Percentiles rank a stretch among this genome's conserved stretches.
phyloP scores from a whole-genome alignment of 2,113 vertebrate species.

The cat (Felis catus) region DNA sequence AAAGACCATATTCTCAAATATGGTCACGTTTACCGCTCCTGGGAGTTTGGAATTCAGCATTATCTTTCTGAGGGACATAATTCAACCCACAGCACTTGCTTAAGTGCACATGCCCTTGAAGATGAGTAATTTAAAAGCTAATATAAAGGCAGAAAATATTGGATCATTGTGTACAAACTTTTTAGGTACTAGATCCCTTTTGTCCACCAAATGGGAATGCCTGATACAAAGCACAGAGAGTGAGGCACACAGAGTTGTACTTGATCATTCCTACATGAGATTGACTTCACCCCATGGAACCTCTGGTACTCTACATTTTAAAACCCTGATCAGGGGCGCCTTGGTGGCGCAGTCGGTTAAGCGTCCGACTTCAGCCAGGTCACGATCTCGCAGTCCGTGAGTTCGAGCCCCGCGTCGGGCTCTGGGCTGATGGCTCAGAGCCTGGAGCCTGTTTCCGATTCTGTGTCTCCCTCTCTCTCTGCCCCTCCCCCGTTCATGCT shows the following conservation, averaged over 20 bases:
- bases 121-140: neutral
- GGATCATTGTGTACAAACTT: neutral
- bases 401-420: too few relatives aligned
- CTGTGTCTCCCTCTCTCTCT: too few relatives aligned
- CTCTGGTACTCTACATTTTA: neutral
- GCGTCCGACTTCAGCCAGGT: too few relatives aligned
- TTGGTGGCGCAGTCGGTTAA: too few relatives aligned
- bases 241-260: rapidly evolving
- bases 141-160: neutral
- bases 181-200: neutral
- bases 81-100: neutral
- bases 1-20: neutral
- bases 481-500: too few relatives aligned
- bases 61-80: neutral
- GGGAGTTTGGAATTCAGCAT: neutral
- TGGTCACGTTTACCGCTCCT: neutral
- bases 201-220: neutral
- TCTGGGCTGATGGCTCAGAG: too few relatives aligned
- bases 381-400: too few relatives aligned
- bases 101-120: neutral
- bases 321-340: neutral
- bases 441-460: too few relatives aligned
- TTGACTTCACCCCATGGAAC: neutral
- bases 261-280: neutral
- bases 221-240: neutral